Evolutionary conservation across 2,888 invertebrate genomes (phyloP), one percentile per base, ranked within the genome.

Genomic region (Apodemia zela): DNA sequence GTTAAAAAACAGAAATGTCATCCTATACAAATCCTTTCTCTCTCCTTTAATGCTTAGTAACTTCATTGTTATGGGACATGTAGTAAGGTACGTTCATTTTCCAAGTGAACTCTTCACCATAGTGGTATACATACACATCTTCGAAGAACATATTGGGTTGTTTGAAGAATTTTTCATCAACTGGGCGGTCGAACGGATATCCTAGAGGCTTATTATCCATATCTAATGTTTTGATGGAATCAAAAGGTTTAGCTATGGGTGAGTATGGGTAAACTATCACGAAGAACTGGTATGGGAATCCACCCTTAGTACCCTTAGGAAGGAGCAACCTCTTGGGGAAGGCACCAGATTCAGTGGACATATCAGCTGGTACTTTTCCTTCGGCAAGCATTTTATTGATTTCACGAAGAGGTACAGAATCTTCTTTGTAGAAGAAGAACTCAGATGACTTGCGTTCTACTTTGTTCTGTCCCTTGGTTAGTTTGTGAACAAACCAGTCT

Each of bases 261-360:
- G 87, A 82, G 72, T 87, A 92, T 59, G 94, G 94, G 71, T 93
- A 93, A 25, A 94, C 92, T 61, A 94, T 91, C 62, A 94, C 93
- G 82, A 93, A 94, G 66, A 96, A 74, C 71, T 94, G 93, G 89
- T 93, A 93, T 62, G 93, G 93, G 83, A 93, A 92, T 62, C 97
- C 96, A 68, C 93, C 93, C 49, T 84, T 85, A 71, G 92, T 94
- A 76, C 97, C 97, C 77, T 92, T 95, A 47, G 97, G 96, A 65
- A 97, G 81, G 75, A 96, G 84, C 61, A 96, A 85, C 69, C 95
- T 94, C 66, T 93, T 92, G 4, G 96, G 96, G 85, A 94, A 93
- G 62, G 93, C 93, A 68, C 93, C 93, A 71, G 93, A 90, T 58
- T 89, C 82, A 68, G 92, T 88, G 63, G 87, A 87, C 80, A 92